These are phyloP conservation scores for Leucoma salicis DNA, from an alignment of 2,888 invertebrate genomes.

Conservation along the genomic window DNA sequence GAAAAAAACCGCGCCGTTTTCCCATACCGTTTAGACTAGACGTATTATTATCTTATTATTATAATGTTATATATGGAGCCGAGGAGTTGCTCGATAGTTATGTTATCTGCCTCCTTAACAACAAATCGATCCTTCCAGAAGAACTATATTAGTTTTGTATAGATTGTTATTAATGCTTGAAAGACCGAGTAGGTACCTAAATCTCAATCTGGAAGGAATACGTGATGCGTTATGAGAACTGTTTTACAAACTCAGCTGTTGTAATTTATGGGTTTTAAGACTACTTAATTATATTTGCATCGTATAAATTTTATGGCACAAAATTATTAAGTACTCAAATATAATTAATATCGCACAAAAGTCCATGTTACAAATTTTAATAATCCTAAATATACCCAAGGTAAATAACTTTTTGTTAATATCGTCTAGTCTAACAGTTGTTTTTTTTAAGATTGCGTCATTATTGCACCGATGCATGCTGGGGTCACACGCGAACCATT, in stretches of 20 bases:
- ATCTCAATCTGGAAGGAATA: conserved; percentile 12
- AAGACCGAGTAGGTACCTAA: too few relatives aligned
- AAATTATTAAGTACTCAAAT: conserved; percentile 29
- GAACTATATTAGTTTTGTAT: conserved; percentile 7
- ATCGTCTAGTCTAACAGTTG: conserved; percentile 34
- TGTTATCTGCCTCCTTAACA: conserved; percentile 21
- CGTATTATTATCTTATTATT: conserved; percentile 77
- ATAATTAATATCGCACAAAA: conserved; percentile 26
- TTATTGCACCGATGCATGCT: conserved; percentile 44
- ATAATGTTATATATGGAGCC: conserved; percentile 51
- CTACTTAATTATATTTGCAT: conserved; percentile 27
- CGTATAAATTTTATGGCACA: conserved; percentile 27
- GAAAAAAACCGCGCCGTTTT: conserved; percentile 59
- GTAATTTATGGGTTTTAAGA: conserved; percentile 27
- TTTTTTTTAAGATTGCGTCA: conserved; percentile 39
- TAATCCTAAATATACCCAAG: conserved; percentile 25
- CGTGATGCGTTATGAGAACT: conserved; percentile 19
- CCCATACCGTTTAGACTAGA: conserved; percentile 66
- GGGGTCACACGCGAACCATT: conserved; percentile 63
- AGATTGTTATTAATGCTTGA: too few relatives aligned
- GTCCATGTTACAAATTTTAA: conserved; percentile 16
- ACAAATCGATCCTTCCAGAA: conserved; percentile 17
- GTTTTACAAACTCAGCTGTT: conserved; percentile 16
- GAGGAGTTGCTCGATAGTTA: conserved; percentile 30
- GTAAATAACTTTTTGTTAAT: conserved; percentile 38